phyloP scores from a whole-genome alignment of 2,113 vertebrate species.

The Panthera uncia region DNA sequence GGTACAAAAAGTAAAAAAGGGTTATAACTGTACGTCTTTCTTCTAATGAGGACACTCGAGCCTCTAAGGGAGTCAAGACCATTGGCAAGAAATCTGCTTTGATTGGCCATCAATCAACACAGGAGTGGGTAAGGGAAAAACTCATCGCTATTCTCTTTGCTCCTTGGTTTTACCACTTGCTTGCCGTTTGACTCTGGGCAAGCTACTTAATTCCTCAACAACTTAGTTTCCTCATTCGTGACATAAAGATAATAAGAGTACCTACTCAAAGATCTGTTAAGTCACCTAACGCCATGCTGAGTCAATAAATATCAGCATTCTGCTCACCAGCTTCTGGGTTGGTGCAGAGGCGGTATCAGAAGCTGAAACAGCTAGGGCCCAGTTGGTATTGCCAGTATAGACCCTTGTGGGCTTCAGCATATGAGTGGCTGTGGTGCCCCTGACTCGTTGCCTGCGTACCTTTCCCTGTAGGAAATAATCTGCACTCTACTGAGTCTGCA shows the following conservation, averaged over 20 bases:
- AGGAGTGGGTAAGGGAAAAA: neutral
- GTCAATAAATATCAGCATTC: neutral
- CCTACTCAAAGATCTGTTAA: neutral
- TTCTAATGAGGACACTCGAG: neutral
- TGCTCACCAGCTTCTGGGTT: accelerated
- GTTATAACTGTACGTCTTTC: neutral
- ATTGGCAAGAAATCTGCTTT: neutral
- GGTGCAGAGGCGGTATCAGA: accelerated
- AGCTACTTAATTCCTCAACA: neutral
- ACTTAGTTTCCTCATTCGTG: neutral
- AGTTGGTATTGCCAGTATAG: neutral
- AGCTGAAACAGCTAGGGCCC: neutral
- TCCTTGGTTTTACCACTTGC: neutral
- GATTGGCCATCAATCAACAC: neutral
- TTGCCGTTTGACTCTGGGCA: neutral
- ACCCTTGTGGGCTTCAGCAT: neutral
- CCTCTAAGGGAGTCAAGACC: neutral
- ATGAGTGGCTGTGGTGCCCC: neutral
- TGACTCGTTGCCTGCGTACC: neutral
- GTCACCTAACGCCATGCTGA: neutral
- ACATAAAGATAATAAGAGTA: neutral
- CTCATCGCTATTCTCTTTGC: neutral
- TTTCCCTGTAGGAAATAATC: neutral
- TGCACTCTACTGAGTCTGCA: neutral
- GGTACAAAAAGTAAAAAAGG: neutral